Conservation (phyloP, 2,113 vertebrate species). For the Mormyrus iriodes region DNA sequence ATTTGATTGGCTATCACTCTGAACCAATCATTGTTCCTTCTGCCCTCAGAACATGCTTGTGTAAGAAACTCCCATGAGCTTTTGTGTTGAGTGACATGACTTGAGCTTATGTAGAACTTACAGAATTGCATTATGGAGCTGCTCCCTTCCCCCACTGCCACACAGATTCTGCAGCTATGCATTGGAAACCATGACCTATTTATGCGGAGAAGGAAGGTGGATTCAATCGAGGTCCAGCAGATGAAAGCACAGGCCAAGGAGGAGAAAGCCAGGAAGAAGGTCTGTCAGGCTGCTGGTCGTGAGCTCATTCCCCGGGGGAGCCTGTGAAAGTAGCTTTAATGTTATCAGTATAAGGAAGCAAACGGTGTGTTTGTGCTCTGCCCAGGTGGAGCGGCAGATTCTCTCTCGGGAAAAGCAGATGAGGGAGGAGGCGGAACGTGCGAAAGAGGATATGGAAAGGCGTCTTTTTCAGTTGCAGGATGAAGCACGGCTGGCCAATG, state of each 20-base stretch:
- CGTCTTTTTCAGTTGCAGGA: slow-evolving; percentile 84
- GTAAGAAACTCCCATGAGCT: too few relatives aligned
- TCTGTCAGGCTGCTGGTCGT: slow-evolving; percentile 30
- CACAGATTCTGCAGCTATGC: slow-evolving; percentile 79
- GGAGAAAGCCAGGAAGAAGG: slow-evolving; percentile 85
- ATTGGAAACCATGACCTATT: slow-evolving; percentile 85
- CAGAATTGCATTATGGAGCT: not conserved
- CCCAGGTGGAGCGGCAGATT: slow-evolving; percentile 82
- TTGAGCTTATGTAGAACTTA: not conserved
- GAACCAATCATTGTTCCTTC: too few relatives aligned
- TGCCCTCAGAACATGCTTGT: too few relatives aligned
- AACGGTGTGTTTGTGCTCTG: not conserved
- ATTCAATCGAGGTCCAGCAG: slow-evolving; percentile 84
- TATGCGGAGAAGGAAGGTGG: slow-evolving; percentile 85
- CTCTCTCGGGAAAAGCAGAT: slow-evolving; percentile 83
- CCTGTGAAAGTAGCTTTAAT: not conserved
- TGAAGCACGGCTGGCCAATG: slow-evolving; percentile 77
- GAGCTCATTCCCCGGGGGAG: not conserved
- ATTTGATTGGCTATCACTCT: too few relatives aligned
- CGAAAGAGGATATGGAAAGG: slow-evolving; percentile 81
- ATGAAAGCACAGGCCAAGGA: slow-evolving; percentile 89
- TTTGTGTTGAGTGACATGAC: not conserved
- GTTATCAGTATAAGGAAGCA: not conserved
- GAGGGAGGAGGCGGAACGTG: slow-evolving; percentile 80
- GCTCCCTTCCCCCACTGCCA: too few relatives aligned